These are phyloP conservation scores for Lophius americanus DNA, from an alignment of 2,797 vertebrate species.

Conservation along the genomic window DNA sequence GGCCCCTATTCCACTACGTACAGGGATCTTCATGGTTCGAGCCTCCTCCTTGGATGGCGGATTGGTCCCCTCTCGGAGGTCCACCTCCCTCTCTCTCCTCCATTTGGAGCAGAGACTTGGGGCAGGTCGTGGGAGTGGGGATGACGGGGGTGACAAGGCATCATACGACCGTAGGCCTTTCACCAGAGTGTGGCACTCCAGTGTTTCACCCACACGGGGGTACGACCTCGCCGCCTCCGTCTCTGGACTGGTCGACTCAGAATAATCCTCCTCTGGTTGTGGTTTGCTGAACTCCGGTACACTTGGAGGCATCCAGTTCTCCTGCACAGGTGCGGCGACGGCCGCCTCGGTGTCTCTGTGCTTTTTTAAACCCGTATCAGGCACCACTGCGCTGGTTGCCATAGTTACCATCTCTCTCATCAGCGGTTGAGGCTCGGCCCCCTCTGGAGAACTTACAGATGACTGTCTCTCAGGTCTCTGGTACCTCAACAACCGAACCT, in stretches of 20 bases:
- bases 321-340: slow-evolving; percentile 35
- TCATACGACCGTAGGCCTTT: slow-evolving; percentile 83
- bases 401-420: slow-evolving; percentile 1
- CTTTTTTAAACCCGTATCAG: slow-evolving; percentile 51
- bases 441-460: slow-evolving; percentile 24
- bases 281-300: slow-evolving; percentile 64
- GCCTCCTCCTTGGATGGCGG: slow-evolving; percentile 69
- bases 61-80: slow-evolving; percentile 51
- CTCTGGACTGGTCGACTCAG: slow-evolving; percentile 56
- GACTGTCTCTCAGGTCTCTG: slow-evolving; percentile 54
- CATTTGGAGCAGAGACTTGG: slow-evolving; percentile 86
- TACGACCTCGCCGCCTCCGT: slow-evolving; percentile 60
- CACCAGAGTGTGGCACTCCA: slow-evolving; percentile 86
- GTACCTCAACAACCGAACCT: slow-evolving; percentile 33
- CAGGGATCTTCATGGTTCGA: slow-evolving; percentile 59
- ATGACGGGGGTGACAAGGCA: slow-evolving; percentile 63
- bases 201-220: slow-evolving; percentile 75
- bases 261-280: slow-evolving; percentile 52
- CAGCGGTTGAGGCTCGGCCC: slow-evolving; percentile 32
- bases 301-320: slow-evolving; percentile 63
- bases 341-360: slow-evolving; percentile 44
- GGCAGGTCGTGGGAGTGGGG: slow-evolving; percentile 70
- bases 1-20: slow-evolving; percentile 68
- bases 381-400: slow-evolving; percentile 33
- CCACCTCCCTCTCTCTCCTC: slow-evolving; percentile 82